phyloP scores from a whole-genome alignment of 2,888 invertebrate species.

The Ormyrus rosae region DNA sequence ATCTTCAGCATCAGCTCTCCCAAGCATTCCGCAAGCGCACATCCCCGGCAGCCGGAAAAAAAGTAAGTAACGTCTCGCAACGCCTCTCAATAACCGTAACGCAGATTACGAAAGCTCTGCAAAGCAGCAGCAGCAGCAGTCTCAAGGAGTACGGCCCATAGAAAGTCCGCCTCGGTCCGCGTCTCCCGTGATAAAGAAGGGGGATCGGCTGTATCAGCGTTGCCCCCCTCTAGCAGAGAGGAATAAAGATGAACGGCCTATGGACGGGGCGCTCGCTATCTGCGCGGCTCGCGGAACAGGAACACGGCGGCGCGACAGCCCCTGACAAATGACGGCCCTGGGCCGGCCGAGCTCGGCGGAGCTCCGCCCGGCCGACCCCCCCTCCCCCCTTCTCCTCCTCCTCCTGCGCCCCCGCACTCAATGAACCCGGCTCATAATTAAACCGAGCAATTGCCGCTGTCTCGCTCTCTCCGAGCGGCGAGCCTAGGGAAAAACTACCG shows the following conservation, averaged over 20 bases:
- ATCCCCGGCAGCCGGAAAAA: neutral
- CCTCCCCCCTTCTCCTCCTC: constrained; percentile 52
- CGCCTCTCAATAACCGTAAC: too few species aligned
- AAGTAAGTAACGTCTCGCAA: too few species aligned
- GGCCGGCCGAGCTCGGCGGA: constrained; percentile 61
- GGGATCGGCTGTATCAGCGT: constrained; percentile 6
- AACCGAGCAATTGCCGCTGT: constrained; percentile 28
- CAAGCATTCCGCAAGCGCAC: neutral
- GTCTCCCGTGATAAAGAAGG: constrained; percentile 41
- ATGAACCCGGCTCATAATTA: constrained; percentile 46
- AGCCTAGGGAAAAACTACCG: too few species aligned
- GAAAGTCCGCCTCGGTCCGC: too few species aligned
- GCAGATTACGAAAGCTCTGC: too few species aligned
- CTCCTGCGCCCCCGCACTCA: constrained; percentile 50
- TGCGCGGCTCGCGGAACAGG: constrained; percentile 70
- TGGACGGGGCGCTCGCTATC: constrained; percentile 73
- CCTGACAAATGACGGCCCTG: constrained; percentile 76
- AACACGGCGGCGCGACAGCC: constrained; percentile 72
- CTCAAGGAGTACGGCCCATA: too few species aligned
- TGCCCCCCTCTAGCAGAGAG: constrained; percentile 57
- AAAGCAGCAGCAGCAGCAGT: too few species aligned
- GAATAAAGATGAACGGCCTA: constrained; percentile 75
- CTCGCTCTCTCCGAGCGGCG: neutral
- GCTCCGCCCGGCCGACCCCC: constrained; percentile 62
- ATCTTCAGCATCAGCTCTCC: neutral